Evolutionary conservation across 2,888 invertebrate genomes (phyloP).

Genomic region (Drosophila quinaria): DNA sequence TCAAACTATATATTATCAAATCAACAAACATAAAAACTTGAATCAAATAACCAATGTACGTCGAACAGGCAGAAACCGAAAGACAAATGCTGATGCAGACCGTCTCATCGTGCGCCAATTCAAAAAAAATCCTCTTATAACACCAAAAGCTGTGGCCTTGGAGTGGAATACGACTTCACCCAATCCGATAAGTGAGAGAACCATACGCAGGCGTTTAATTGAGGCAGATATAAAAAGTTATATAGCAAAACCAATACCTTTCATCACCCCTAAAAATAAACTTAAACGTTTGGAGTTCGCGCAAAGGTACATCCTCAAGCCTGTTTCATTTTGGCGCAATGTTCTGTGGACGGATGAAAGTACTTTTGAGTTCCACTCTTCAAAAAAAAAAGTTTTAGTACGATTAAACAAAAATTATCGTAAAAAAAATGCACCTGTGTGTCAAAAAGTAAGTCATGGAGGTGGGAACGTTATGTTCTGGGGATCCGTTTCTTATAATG

Average conservation of each 20-base stretch:
- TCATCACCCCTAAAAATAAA: background rate
- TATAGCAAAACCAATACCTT: constrained; percentile 18
- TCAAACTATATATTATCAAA: too few species aligned
- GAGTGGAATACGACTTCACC: constrained; percentile 2
- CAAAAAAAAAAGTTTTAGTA: too few species aligned
- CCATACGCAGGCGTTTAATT: constrained; percentile 20
- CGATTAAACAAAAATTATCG: too few species aligned
- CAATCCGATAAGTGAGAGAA: constrained; percentile 18
- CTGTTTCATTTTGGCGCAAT: too few species aligned
- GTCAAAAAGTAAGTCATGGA: too few species aligned
- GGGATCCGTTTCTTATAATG: too few species aligned
- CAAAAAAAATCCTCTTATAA: constrained; percentile 3
- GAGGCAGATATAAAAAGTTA: constrained; percentile 13
- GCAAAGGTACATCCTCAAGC: too few species aligned
- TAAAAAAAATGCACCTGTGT: too few species aligned
- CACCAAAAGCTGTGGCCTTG: constrained; percentile 6
- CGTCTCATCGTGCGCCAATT: background rate
- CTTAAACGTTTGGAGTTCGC: too few species aligned
- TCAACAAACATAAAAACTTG: constrained; percentile 7
- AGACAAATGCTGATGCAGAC: constrained; percentile 1
- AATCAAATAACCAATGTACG: background rate
- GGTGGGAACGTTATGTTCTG: too few species aligned
- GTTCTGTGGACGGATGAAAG: too few species aligned
- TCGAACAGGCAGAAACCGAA: background rate
- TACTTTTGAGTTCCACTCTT: too few species aligned